Base-by-base conservation (phyloP, 2,797 vertebrate genomes). In the Anguilla marmorata region DNA sequence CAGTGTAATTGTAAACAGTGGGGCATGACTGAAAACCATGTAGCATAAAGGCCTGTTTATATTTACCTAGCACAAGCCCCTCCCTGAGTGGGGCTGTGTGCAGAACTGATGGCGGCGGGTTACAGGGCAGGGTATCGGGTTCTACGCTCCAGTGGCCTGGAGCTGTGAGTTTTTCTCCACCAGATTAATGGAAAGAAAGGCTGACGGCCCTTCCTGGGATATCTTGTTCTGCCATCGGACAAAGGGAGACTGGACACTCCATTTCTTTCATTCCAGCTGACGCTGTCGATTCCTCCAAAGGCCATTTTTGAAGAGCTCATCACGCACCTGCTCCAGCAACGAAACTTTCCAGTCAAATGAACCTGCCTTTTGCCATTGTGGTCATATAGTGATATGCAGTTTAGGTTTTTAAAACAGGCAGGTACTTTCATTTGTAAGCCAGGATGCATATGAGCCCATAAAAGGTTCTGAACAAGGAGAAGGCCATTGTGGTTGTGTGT, bases 181-280 rank as follows among this genome's bases (percentile, higher is more conserved):
- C 63, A 85, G 8, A 74, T 85, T 85, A 88, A 21, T 54, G n/a
- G 14, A 88, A 88, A 69, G 45, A 85, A 79, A 72, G 84, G 88
- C 89, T 89, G 41, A 58, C 14, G n/a, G 41, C 33, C 50, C 87
- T 88, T 87, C 84, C 88, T 86, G 63, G 4, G 24, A 54, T 87
- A 91, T 89, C 86, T 37, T 60, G 90, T 89, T 89, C 83, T 87
- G 21, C 9, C 50, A 27, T 82, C 66, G 82, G 66, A 9, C 50
- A 27, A 63, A 69, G 66, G 60, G 79, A 48, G 45, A 82, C 16
- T 82, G 74, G 33, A 45, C 63, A 69, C n/a, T 37, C 72, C 33
- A 0, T 37, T 76, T 76, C 27, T 37, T 37, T 16, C 1, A 37
- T 41, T 41, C 74, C 37, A 19, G 33, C 45, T 48, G 45, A 82